Base-by-base conservation (phyloP, 2,113 vertebrate genomes). In the Lipophrys pholis region DNA sequence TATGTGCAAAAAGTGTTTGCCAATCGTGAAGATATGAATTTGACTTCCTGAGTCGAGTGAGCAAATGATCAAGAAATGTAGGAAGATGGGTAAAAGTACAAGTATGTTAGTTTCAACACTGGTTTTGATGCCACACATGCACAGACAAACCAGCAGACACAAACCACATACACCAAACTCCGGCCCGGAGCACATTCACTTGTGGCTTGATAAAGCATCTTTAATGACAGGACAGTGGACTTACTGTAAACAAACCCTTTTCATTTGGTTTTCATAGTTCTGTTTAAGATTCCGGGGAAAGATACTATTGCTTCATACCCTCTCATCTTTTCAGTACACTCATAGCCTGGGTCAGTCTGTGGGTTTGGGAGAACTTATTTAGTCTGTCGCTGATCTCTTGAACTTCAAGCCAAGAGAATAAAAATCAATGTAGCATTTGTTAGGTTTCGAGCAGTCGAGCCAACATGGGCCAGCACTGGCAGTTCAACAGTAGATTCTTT, bases 221-320 rank as follows among this genome's bases (percentile, higher is more conserved):
- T 89, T 74, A 88, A 90, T 76, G 67, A 90, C 68, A 73, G 81
- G 81, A 75, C 80, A 80, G 72, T 56, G 43, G 61, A 81, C 48
- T 83, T 43, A 83, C 79, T 84, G 84, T 87, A 87, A 87, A 90
- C 71, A 89, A 83, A 84, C 46, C 42, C 55, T 80, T 85, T 85
- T 80, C 81, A 90, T 89, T 88, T 65, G 76, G 81, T 79, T 88
- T 82, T 60, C 63, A 86, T 65, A 63, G 67, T 43, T 64, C 78
- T 70, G 74, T 83, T 90, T 85, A 71, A 71, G 70, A 57, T 60
- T 76, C 53, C 62, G 73, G 67, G 61, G 74, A 75, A 70, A 83
- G 69, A 80, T 41, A 78, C 55, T 12, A 65, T 71, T 81, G 84
- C 75, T 73, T 79, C 43, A 81, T 68, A 76, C 55, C 76, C 79